These are phyloP conservation scores for Mallotus villosus DNA, from an alignment of 2,797 vertebrate species.

Conservation along the genomic window DNA sequence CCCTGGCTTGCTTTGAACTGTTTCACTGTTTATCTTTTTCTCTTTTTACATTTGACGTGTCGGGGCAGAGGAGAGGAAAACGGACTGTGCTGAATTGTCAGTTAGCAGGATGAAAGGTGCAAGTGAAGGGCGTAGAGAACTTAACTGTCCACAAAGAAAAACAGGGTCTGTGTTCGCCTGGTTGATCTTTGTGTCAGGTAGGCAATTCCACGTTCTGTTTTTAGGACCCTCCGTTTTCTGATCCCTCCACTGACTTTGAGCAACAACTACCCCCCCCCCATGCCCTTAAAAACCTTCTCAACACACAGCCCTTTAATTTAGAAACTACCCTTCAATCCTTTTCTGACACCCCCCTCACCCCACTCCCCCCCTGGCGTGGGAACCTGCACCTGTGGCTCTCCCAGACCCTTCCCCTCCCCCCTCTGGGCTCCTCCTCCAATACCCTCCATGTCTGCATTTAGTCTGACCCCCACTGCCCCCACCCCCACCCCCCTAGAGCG, in stretches of 20 bases:
- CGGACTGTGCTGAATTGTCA: too few species aligned
- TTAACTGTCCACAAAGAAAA: too few species aligned
- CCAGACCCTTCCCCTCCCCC: conserved; percentile 38
- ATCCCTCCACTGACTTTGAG: conserved; percentile 64
- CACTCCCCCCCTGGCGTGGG: conserved; percentile 64
- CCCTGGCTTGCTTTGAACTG: too few species aligned
- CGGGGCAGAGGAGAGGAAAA: too few species aligned
- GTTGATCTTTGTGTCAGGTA: too few species aligned
- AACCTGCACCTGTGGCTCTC: conserved; percentile 76
- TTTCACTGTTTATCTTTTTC: too few species aligned
- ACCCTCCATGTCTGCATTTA: conserved; percentile 5
- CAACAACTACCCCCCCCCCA: conserved; percentile 65
- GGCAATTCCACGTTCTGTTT: not conserved
- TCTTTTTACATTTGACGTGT: too few species aligned
- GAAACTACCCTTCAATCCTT: conserved; percentile 49
- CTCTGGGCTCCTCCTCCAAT: not conserved
- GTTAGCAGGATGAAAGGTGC: too few species aligned
- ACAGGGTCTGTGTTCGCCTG: too few species aligned
- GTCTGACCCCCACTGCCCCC: not conserved
- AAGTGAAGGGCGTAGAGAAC: too few species aligned
- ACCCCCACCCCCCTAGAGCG: not conserved
- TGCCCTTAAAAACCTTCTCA: conserved; percentile 59
- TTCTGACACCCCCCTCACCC: conserved; percentile 35
- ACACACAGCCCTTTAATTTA: conserved; percentile 49
- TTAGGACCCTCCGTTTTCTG: conserved; percentile 26